phyloP scores from a whole-genome alignment of 1,140 invertebrate species.

The Lasioglossum baleicum region DNA sequence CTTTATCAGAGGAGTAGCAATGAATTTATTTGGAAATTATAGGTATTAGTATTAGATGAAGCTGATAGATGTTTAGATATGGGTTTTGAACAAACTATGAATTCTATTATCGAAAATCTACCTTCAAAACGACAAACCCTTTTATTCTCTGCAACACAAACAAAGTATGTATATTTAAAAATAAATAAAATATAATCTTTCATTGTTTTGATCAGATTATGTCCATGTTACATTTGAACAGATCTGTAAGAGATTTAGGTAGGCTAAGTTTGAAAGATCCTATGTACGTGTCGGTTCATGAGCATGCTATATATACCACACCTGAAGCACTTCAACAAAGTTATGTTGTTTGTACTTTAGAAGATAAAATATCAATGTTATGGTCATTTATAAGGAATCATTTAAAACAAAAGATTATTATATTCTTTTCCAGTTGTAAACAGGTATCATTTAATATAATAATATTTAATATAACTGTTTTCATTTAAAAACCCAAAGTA shows the following conservation, averaged over 20 bases:
- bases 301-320: slow-evolving; percentile 88
- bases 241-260: slow-evolving; percentile 94
- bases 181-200: slow-evolving; percentile 11
- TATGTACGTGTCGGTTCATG: slow-evolving; percentile 95
- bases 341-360: slow-evolving; percentile 94
- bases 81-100: slow-evolving; percentile 95
- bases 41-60: slow-evolving; percentile 94
- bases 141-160: slow-evolving; percentile 99
- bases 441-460: slow-evolving; percentile 82
- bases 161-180: slow-evolving; percentile 84
- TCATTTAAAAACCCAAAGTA: too few relatives aligned
- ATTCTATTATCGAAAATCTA: slow-evolving; percentile 96
- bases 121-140: slow-evolving; percentile 94
- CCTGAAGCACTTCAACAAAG: slow-evolving; percentile 92
- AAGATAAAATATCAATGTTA: slow-evolving; percentile 94
- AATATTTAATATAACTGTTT: background rate
- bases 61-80: slow-evolving; percentile 97
- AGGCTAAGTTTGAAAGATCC: slow-evolving; percentile 95
- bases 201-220: too few relatives aligned
- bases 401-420: slow-evolving; percentile 93
- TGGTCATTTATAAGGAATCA: slow-evolving; percentile 99
- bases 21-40: too few relatives aligned
- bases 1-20: too few relatives aligned
- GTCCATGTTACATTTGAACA: too few relatives aligned
- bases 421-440: slow-evolving; percentile 98